phyloP scores from a whole-genome alignment of 2,797 vertebrate species.

The Tangara arthus region DNA sequence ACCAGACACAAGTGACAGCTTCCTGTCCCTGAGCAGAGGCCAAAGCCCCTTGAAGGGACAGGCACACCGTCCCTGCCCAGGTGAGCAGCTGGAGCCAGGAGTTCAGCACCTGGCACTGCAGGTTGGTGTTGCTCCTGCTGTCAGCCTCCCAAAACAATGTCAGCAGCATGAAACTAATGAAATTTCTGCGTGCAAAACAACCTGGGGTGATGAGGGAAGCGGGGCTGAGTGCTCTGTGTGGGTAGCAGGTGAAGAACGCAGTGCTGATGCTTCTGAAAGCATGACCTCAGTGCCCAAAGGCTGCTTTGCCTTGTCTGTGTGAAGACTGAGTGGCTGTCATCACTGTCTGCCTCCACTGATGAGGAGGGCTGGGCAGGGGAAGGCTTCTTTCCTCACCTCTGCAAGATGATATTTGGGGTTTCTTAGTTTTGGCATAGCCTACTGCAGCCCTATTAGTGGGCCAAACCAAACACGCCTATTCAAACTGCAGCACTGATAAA shows the following conservation, averaged over 20 bases:
- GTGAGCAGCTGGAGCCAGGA: neutral
- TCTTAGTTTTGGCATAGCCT: neutral
- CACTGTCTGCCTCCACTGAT: neutral
- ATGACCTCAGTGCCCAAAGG: neutral
- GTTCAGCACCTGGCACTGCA: neutral
- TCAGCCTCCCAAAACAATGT: neutral
- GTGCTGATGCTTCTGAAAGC: neutral
- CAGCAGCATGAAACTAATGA: neutral
- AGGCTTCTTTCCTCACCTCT: neutral
- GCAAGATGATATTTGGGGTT: neutral
- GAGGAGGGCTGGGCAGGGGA: neutral
- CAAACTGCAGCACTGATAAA: neutral
- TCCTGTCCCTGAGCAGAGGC: neutral
- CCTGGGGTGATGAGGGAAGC: neutral
- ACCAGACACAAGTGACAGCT: neutral
- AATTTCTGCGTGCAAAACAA: neutral
- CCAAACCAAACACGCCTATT: neutral
- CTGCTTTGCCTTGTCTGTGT: neutral
- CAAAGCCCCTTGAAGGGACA: neutral
- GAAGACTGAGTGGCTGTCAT: neutral
- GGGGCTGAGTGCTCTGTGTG: rapidly evolving
- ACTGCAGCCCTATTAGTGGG: neutral
- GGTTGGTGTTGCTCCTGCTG: neutral
- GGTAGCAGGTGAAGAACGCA: neutral
- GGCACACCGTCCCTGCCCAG: rapidly evolving